Conservation (phyloP, 1,140 invertebrate genomes). For the Ostrea edulis region DNA sequence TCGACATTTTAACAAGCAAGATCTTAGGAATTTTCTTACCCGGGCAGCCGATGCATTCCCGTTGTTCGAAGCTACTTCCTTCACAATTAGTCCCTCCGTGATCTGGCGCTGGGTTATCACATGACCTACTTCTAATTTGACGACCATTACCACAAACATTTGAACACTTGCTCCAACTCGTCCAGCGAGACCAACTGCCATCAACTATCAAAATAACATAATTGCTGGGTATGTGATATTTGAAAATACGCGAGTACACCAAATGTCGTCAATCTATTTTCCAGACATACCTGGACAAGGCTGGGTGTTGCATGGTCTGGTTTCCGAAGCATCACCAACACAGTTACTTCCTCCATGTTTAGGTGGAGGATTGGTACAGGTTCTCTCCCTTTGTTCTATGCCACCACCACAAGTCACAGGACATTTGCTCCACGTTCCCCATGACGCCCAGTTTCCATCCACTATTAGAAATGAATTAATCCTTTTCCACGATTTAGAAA, state of each 20-base stretch:
- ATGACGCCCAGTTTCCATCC: conserved; percentile 1
- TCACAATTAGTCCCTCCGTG: not conserved
- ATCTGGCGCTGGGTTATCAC: not conserved
- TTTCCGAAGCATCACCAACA: not conserved
- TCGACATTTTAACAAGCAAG: no score
- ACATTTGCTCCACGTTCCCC: not conserved
- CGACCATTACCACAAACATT: not conserved
- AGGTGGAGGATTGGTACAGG: conserved; percentile 11
- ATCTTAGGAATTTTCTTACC: not conserved
- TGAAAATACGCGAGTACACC: no score
- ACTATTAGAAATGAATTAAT: not conserved
- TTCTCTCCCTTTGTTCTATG: not conserved
- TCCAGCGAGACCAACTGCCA: not conserved
- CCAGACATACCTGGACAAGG: not conserved
- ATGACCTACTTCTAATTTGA: not conserved
- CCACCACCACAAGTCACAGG: conserved; percentile 1
- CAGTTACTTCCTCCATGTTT: conserved; percentile 1
- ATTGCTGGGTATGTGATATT: no score
- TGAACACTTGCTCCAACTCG: not conserved
- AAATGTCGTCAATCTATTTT: no score
- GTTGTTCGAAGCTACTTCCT: not conserved
- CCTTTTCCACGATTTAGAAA: not conserved
- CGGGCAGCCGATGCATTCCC: not conserved
- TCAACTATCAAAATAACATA: not conserved
- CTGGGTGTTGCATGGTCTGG: not conserved